Base-by-base conservation (phyloP, 2,888 invertebrate genomes). In the Protophormia terraenovae region DNA sequence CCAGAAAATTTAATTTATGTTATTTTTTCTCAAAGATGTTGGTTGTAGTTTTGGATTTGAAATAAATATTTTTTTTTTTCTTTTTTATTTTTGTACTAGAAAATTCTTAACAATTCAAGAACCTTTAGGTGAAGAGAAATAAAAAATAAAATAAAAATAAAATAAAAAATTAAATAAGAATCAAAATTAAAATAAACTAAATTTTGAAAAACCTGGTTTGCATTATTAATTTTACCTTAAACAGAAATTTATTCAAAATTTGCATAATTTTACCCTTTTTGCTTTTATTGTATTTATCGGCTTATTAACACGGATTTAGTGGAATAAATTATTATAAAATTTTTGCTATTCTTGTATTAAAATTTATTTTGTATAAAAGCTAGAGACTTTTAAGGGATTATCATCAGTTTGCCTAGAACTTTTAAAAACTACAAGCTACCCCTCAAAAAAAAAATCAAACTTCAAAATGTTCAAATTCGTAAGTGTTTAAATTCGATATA, bases 381-480 rank as follows among this genome's bases (percentile, higher is more conserved):
- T 80, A 5, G 3, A 8, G 41, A 55, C n/a, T 71, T 67, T 38
- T 32, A 45, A 35, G 14, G 8, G 19, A 82, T 47, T 75, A 79
- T 64, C 88, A 91, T 90, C 91, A 91, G 90, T 91, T 88, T 88
- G 87, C 85, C 79, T 87, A 89, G 89, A 91, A 90, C 87, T 83
- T 77, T 72, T 67, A 84, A 79, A 71, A 78, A 73, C 75, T 69
- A 77, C 32, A 32, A 73, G 64, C 8, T 38, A 75, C 50, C n/a
- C 19, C 53, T 47, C 22, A 6, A 53, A 47, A 83, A 84, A 79
- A 86, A 76, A 27, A n/a, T n/a, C n/a, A n/a, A 19, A 64, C 66
- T 72, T 84, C 88, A 91, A 89, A 87, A 92, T 92, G 92, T 92
- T 92, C 89, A 92, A 92, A 90, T 90, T 90, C 88, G 92, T 92